Percentiles rank a stretch among this genome's conserved stretches.
Conservation (phyloP, 2,113 vertebrate genomes). For the Neofelis nebulosa region DNA sequence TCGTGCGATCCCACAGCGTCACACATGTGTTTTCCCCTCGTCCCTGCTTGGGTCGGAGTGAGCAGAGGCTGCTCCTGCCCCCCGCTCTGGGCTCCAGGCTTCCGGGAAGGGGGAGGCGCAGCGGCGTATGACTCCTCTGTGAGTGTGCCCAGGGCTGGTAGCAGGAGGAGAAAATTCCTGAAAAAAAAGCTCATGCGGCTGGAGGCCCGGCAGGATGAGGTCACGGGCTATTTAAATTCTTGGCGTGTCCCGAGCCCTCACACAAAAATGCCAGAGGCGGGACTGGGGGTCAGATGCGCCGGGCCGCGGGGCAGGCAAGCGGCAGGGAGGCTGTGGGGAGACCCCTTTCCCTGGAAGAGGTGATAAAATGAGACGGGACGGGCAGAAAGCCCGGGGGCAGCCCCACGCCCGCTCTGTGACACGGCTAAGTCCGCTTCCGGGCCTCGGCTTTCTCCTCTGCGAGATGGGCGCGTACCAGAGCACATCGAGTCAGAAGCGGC, state of each 20-base stretch:
- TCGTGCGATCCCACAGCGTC: background rate
- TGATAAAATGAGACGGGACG: accelerated
- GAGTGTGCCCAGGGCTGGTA: background rate
- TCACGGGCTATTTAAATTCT: background rate
- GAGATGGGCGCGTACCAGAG: accelerated
- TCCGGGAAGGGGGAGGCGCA: background rate
- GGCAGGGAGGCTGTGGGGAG: accelerated
- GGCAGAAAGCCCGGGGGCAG: background rate
- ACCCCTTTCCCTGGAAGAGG: background rate
- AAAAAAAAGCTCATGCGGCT: background rate
- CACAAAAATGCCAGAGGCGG: background rate
- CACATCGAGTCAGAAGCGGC: accelerated
- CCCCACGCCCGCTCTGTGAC: accelerated
- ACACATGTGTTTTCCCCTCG: background rate
- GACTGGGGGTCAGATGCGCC: accelerated
- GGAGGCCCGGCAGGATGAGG: background rate
- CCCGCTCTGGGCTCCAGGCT: background rate
- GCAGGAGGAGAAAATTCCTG: background rate
- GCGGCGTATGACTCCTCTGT: background rate
- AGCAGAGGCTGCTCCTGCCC: background rate
- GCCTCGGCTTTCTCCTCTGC: accelerated
- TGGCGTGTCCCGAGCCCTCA: background rate
- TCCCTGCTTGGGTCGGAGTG: background rate
- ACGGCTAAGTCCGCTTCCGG: accelerated
- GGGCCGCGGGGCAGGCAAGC: accelerated